Base-by-base conservation (phyloP, 2,888 invertebrate genomes). In the Limnephilus auricula region DNA sequence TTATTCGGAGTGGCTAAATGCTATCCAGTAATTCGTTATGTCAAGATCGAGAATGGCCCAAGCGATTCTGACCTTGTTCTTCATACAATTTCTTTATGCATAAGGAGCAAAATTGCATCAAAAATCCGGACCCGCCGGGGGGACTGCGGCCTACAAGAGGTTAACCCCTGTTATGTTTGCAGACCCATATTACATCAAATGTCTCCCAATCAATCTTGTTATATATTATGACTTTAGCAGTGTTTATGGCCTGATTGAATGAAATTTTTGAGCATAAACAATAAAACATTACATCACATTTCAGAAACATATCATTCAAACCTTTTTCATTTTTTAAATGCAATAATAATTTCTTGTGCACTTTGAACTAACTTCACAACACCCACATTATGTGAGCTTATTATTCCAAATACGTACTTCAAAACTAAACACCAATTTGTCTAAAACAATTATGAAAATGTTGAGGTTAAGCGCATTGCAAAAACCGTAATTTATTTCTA, bases 381-480 rank as follows among this genome's bases (percentile, higher is more conserved):
- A 65, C 25, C 65, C 65, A 25, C 65, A n/a, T 80, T 80, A 80
- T 13, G 80, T 80, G 80, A 80, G 80, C 80, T 32, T 32, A 31
- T 80, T 80, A 32, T 31, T 80, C 32, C 32, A 80, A 50, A n/a
- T 65, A 65, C 25, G n/a, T 65, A 65, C 65, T 65, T 80, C 15
- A 13, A 32, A 79, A 80, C 80, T 80, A 80, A 80, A 80, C 80
- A 80, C 32, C 80, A 32, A 80, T 31, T 18, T 80, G 1, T 80
- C 80, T 80, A 80, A 80, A 80, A 31, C 80, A 32, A 32, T 32
- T 80, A 32, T 80, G 80, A 32, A 80, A 18, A n/a, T 65, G 6
- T 65, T 65, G 65, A 65, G 65, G 65, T 40, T 85, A 40, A 85
- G 85, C 85, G 45, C 85, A 40, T 84, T 84, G 32, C 82, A 82